Evolutionary conservation across 2,888 invertebrate genomes (phyloP), one percentile per base, ranked within the genome.

Genomic region (Tachina grossa): DNA sequence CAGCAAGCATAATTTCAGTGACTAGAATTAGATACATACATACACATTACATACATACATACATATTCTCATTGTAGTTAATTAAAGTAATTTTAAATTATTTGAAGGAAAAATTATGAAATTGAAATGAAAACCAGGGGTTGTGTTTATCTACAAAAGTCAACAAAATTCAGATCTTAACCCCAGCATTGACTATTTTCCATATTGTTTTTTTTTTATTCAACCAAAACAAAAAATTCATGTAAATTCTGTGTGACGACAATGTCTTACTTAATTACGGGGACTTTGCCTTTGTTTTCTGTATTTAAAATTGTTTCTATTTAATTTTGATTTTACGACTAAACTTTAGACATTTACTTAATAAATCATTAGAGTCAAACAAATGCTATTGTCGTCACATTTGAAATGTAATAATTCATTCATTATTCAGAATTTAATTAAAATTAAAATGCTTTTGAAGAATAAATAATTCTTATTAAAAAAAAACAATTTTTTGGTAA

Each of bases 351-450:
- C 51, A 51, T n/a, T 31, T 16, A 65, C 45, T 45, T 45, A 22
- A 53, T 72, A n/a, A 75, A 4, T 16, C 43, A 45, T 65, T 65
- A 45, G 1, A 63, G 39, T n/a, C 57, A 61, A 41, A 41, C 14
- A 41, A 74, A 19, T 63, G 51, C n/a, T 41, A 63, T 63, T 75
- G 51, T 75, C 22, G 51, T 63, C 61, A 41, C 19, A 72, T 22
- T n/a, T 16, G 8, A 39, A 39, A 14, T 61, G 47, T 74, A 49
- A 39, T 61, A 61, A 16, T 59, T 16, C 31, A 31, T 47, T 57
- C 31, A 72, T 45, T 47, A 31, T 31, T 31, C 31, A 31, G 31
- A 31, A 31, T 31, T 45, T 57, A 39, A 57, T 31, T 57, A 55
- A 31, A 22, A 4, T 14, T 16, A 16, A 11, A 57, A 22, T 22